Evolutionary conservation across 92 coral and sea anemone species (phyloP).

Genomic region (Desmophyllum pertusum): DNA sequence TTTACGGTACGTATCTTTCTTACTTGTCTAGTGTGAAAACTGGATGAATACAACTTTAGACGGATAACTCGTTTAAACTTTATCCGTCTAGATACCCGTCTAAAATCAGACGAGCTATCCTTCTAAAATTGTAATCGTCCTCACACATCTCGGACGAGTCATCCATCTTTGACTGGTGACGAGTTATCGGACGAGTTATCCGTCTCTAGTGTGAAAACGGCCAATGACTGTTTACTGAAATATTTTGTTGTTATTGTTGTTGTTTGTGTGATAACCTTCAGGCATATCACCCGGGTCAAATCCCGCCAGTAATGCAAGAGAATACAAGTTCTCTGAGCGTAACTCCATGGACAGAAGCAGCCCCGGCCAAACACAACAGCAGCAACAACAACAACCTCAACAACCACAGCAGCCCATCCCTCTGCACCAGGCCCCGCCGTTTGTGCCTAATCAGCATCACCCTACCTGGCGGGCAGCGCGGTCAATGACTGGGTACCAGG

Average conservation of each 20-base stretch:
- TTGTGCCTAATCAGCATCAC: slow-evolving; percentile 33
- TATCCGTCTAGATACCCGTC: no score
- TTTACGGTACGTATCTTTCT: no score
- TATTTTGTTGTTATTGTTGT: not conserved
- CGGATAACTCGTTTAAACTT: no score
- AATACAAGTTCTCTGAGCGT: slow-evolving; percentile 31
- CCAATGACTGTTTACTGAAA: no score
- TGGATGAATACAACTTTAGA: no score
- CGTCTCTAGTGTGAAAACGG: no score
- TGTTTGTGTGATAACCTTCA: not conserved
- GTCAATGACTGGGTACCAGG: slow-evolving; percentile 37
- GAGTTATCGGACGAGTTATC: no score
- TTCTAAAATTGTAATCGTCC: no score
- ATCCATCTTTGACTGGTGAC: no score
- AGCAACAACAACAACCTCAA: slow-evolving; percentile 18
- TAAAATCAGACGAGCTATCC: no score
- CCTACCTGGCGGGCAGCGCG: slow-evolving; percentile 25
- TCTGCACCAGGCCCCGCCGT: slow-evolving; percentile 45
- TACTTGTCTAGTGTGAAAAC: no score
- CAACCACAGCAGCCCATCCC: slow-evolving; percentile 47
- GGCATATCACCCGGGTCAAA: slow-evolving; percentile 39
- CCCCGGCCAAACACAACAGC: slow-evolving; percentile 28
- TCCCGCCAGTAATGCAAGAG: slow-evolving; percentile 36
- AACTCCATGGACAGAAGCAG: slow-evolving; percentile 40
- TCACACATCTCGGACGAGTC: no score